Evolutionary conservation across 2,888 invertebrate species (phyloP), one percentile per base, ranked within the genome.

Genomic region (Nemapogon koenigi): DNA sequence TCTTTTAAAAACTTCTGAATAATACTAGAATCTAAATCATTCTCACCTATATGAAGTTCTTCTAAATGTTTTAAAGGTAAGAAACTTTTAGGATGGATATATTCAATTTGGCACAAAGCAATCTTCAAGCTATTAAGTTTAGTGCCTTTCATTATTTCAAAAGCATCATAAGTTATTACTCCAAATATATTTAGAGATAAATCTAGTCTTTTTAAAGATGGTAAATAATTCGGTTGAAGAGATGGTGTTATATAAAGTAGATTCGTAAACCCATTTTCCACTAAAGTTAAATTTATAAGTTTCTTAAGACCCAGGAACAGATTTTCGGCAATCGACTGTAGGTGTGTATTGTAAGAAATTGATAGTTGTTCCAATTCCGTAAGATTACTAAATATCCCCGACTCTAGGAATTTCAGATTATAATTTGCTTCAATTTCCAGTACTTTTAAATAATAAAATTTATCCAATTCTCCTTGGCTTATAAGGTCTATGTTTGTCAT

Each of bases 381-480:
- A 46, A 84, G 55, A 42, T 81, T 75, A 13, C 54, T 50, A 48
- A 85, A 85, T 1, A 63, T 49, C 4, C 81, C 79, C 0, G 76
- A 66, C 46, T 79, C 64, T 16, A 85, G 65, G 36, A 59, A 54
- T 10, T 47, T 61, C n/a, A 85, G 55, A 36, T 72, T 61, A 43
- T 72, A 70, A 46, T 84, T 84, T 0, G 80, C 81, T 52, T 83
- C 83, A 40, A 84, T 71, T 44, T 76, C 69, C 8, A 84, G 50
- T 3, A 57, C 54, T 48, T 60, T 61, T 27, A 84, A 46, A 38
- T 75, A 62, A 17, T 51, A 52, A 6, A 73, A 49, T 16, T 48
- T 43, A 48, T 67, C 53, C 2, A 83, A 53, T 48, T 80, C 80
- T n/a, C 72, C 76, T 40, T 55, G 58, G 3, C 45, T 44, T 6